phyloP scores from a whole-genome alignment of 2,113 vertebrate species.

The Formicarius rufipectus region DNA sequence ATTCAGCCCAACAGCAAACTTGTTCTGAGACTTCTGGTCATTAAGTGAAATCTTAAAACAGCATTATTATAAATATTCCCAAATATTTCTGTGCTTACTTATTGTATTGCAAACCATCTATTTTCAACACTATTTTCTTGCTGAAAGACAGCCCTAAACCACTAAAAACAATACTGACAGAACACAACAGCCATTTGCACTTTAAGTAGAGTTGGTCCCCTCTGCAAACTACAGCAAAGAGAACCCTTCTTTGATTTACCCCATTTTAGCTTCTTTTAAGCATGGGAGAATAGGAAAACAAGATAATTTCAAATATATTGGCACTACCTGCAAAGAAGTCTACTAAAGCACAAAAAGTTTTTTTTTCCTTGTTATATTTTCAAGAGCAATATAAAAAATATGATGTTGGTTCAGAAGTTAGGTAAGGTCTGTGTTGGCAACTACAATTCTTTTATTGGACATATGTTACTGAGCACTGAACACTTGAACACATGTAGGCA shows the following conservation, averaged over 20 bases:
- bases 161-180: not conserved
- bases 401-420: conserved; percentile 22
- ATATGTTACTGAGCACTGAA: conserved; percentile 45
- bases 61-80: not conserved
- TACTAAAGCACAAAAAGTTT: not conserved
- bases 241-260: not conserved
- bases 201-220: not conserved
- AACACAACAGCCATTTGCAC: not conserved
- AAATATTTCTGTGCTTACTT: not conserved
- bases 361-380: not conserved
- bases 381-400: not conserved
- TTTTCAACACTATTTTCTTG: not conserved
- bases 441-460: conserved; percentile 61
- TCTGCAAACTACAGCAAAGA: not conserved
- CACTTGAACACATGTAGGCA: conserved; percentile 41
- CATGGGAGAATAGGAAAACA: not conserved
- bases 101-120: not conserved
- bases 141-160: not conserved
- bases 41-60: not conserved
- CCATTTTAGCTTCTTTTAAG: not conserved
- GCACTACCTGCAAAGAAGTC: not conserved
- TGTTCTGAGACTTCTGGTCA: not conserved
- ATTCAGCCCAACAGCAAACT: not conserved
- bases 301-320: not conserved
- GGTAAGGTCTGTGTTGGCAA: conserved; percentile 35